Evolutionary conservation across 2,888 invertebrate genomes (phyloP).

Genomic region (Chloromyia formosa): DNA sequence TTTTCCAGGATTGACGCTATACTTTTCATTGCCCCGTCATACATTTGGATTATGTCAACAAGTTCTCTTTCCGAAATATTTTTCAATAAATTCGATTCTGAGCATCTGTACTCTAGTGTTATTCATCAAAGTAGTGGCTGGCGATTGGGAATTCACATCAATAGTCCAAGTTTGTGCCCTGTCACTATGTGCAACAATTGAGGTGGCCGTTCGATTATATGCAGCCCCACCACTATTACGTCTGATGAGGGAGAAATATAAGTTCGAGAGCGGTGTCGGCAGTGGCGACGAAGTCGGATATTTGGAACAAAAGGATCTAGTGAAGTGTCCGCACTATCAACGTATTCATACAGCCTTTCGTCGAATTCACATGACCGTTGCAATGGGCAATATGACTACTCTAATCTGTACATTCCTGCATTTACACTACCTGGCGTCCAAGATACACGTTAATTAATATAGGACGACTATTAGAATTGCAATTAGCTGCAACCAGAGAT

Average conservation of each 20-base stretch:
- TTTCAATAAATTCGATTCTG: conserved; percentile 78
- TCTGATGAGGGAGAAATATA: conserved; percentile 78
- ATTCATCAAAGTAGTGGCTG: conserved; percentile 66
- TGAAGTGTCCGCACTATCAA: conserved; percentile 82
- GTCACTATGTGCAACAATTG: conserved; percentile 67
- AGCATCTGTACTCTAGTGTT: conserved; percentile 78
- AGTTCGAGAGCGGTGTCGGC: conserved; percentile 78
- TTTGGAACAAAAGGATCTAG: conserved; percentile 75
- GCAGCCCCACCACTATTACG: conserved; percentile 78
- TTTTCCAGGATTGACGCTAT: conserved; percentile 80
- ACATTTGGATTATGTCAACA: conserved; percentile 89
- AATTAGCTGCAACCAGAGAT: background rate
- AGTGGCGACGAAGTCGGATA: conserved; percentile 82
- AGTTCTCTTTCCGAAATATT: conserved; percentile 86
- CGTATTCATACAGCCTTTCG: conserved; percentile 79
- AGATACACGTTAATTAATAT: conserved; percentile 59
- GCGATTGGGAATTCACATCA: conserved; percentile 68
- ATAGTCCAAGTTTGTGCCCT: conserved; percentile 66
- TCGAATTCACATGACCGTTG: conserved; percentile 78
- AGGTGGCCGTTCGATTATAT: conserved; percentile 79
- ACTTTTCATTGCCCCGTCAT: conserved; percentile 85
- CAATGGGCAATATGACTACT: conserved; percentile 80
- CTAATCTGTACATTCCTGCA: conserved; percentile 75
- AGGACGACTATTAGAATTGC: background rate
- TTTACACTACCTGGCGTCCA: conserved; percentile 71